These are phyloP conservation scores for Hormiphora californensis DNA, from an alignment of 37 sponge, comb jelly and placozoan species.

Conservation along the genomic window DNA sequence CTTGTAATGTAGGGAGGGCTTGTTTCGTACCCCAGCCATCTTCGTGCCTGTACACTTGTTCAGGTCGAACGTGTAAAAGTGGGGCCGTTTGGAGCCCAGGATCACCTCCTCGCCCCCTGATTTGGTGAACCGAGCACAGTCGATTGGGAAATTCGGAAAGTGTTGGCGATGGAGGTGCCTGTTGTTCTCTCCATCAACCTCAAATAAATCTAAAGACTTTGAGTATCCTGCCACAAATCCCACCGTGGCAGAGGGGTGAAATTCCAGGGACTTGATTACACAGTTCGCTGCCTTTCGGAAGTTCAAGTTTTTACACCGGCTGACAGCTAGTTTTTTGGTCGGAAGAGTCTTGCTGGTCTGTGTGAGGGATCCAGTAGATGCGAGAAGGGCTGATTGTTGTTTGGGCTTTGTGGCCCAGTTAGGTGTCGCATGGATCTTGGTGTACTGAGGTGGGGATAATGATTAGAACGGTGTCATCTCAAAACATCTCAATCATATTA, in stretches of 20 bases:
- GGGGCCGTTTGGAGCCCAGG: conserved; percentile 39
- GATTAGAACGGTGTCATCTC: too few relatives aligned
- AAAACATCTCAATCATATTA: not conserved
- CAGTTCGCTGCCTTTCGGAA: conserved; percentile 13
- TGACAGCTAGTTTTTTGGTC: not conserved
- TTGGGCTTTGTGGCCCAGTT: not conserved
- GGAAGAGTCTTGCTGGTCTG: conserved; percentile 41
- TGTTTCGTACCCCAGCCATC: conserved; percentile 40
- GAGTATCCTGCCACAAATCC: conserved; percentile 23
- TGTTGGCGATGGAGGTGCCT: conserved; percentile 47
- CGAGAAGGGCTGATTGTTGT: not conserved
- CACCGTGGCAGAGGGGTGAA: not conserved
- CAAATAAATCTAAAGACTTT: conserved; percentile 35
- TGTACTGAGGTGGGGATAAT: conserved; percentile 8
- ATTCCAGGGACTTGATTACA: conserved; percentile 24
- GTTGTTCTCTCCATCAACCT: conserved; percentile 47
- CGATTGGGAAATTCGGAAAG: conserved; percentile 23
- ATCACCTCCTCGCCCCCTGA: conserved; percentile 9
- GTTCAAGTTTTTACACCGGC: conserved; percentile 44
- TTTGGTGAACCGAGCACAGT: conserved; percentile 10
- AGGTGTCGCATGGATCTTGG: conserved; percentile 40
- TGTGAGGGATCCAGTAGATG: conserved; percentile 22
- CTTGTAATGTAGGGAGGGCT: conserved; percentile 23
- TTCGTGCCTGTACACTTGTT: conserved; percentile 24
- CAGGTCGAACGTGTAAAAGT: conserved; percentile 46